Evolutionary conservation across 2,888 invertebrate genomes (phyloP).

Genomic region (Synergus japonicus): DNA sequence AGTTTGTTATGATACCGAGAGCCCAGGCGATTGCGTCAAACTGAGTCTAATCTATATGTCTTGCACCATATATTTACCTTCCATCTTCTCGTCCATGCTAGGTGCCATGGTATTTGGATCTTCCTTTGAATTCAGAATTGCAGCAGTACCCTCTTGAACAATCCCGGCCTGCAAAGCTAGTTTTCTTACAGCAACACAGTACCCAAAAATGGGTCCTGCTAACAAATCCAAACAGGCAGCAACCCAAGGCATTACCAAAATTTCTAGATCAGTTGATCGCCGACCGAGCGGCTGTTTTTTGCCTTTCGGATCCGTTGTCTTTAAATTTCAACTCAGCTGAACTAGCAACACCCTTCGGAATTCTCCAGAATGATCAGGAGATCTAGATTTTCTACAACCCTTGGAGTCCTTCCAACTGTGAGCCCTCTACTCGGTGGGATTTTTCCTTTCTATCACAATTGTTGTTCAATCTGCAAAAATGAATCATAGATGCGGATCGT

Average conservation of each 20-base stretch:
- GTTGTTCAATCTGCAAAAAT: constrained; percentile 29
- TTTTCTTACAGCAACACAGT: constrained; percentile 69
- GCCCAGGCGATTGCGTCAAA: constrained; percentile 41
- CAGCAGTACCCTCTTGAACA: constrained; percentile 62
- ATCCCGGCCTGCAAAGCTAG: constrained; percentile 69
- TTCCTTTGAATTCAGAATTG: constrained; percentile 74
- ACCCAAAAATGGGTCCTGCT: constrained; percentile 69
- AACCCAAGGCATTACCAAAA: constrained; percentile 72
- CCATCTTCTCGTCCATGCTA: constrained; percentile 79
- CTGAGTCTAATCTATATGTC: not conserved
- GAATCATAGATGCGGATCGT: constrained; percentile 54
- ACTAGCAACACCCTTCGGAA: not conserved
- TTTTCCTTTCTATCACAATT: not conserved
- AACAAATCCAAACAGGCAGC: constrained; percentile 70
- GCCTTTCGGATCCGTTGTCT: constrained; percentile 9
- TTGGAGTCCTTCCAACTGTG: constrained; percentile 1
- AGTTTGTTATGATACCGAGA: constrained; percentile 45
- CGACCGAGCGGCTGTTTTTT: not conserved
- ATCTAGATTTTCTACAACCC: not conserved
- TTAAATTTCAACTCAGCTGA: not conserved
- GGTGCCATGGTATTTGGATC: constrained; percentile 80
- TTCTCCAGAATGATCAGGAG: not conserved
- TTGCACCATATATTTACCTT: constrained; percentile 66
- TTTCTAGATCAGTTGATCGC: not conserved
- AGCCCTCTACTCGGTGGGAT: constrained; percentile 45